Conservation (phyloP, 2,113 vertebrate genomes). For the Bambusicola thoracicus region DNA sequence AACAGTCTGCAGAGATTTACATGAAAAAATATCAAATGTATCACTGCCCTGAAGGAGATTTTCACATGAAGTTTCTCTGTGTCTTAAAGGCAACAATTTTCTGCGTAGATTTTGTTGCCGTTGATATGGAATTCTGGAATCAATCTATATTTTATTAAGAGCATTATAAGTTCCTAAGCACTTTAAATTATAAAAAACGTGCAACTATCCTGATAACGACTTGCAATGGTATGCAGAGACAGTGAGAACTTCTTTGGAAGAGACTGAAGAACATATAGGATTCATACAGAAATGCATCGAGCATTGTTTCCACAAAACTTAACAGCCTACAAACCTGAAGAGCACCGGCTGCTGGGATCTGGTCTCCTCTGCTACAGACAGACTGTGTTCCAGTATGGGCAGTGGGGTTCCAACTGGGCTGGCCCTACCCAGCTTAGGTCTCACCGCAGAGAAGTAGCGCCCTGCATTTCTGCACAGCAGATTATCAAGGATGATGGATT, state of each 20-base stretch:
- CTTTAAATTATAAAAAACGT: background rate
- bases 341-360: background rate
- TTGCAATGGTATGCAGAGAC: background rate
- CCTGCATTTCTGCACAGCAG: rapidly evolving
- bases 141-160: background rate
- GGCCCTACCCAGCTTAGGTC: background rate
- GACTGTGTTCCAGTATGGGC: background rate
- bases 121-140: background rate
- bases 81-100: background rate
- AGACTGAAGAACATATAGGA: background rate
- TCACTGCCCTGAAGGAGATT: background rate
- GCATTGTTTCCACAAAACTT: background rate
- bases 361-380: background rate
- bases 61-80: background rate
- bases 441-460: background rate
- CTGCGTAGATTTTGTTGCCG: background rate
- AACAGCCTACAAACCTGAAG: background rate
- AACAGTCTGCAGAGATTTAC: background rate
- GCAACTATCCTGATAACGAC: background rate
- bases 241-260: background rate
- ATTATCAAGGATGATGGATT: background rate
- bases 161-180: background rate
- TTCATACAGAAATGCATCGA: background rate
- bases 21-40: background rate
- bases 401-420: background rate